Evolutionary conservation across 1,140 invertebrate species (phyloP).

Genomic region (Meteorus sp.): DNA sequence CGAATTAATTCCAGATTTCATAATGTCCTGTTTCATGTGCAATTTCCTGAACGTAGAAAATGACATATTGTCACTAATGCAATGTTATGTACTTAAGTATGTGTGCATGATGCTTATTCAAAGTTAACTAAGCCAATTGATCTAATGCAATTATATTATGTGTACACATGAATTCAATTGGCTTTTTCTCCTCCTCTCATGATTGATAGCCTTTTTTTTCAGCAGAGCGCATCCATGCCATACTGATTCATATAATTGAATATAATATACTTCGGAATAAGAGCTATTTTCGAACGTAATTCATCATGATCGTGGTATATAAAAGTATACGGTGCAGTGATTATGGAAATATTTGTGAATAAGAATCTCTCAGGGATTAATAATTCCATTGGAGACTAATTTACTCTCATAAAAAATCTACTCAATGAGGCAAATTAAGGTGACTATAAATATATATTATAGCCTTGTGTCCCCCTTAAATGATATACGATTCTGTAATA

Average conservation of each 20-base stretch:
- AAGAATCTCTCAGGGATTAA: conserved; percentile 14
- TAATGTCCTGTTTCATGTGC: too few relatives aligned
- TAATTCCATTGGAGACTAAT: conserved; percentile 40
- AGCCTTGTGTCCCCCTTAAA: conserved; percentile 39
- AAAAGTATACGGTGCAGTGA: neutral
- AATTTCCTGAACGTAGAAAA: too few relatives aligned
- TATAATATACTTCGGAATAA: neutral
- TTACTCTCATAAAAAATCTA: conserved; percentile 41
- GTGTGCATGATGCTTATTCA: too few relatives aligned
- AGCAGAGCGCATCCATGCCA: too few relatives aligned
- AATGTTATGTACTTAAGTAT: too few relatives aligned
- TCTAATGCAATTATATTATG: too few relatives aligned
- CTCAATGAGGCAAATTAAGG: conserved; percentile 43
- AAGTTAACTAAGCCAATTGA: too few relatives aligned
- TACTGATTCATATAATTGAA: neutral
- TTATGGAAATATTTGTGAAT: conserved; percentile 15
- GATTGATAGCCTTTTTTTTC: too few relatives aligned
- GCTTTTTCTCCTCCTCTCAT: too few relatives aligned
- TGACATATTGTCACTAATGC: too few relatives aligned
- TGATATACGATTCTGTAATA: conserved; percentile 54
- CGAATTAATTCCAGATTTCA: too few relatives aligned
- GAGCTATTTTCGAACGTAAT: neutral
- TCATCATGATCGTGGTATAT: neutral
- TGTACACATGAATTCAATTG: too few relatives aligned
- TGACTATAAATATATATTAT: conserved; percentile 42